Percentiles rank a stretch among this genome's conserved stretches.
Evolutionary conservation across 2,888 invertebrate genomes (phyloP).

Genomic region (Lasius fuliginosus): DNA sequence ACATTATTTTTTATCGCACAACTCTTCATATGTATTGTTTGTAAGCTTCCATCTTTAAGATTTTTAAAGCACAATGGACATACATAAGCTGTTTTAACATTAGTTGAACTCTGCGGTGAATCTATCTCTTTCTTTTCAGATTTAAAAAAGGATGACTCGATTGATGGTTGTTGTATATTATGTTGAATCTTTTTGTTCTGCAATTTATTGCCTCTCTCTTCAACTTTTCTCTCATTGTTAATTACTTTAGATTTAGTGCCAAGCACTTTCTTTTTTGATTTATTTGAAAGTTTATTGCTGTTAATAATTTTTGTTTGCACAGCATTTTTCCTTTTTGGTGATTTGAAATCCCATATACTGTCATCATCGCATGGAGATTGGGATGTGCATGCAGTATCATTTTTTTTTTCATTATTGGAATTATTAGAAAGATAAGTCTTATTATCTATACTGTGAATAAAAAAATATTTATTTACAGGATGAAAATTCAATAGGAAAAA

Average conservation of each 20-base stretch:
- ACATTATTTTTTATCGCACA: conserved; percentile 85
- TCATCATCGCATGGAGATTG: conserved; percentile 66
- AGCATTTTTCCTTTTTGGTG: conserved; percentile 72
- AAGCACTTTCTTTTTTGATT: conserved; percentile 52
- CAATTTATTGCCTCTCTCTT: conserved; percentile 15
- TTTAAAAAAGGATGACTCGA: conserved; percentile 82
- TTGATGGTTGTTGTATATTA: conserved; percentile 73
- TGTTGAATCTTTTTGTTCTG: conserved; percentile 58
- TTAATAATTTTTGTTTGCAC: conserved; percentile 60
- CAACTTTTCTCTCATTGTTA: conserved; percentile 45
- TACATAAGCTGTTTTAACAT: conserved; percentile 74
- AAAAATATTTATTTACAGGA: conserved; percentile 14
- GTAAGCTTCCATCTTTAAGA: conserved; percentile 75
- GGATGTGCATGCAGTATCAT: not conserved
- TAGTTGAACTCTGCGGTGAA: not conserved
- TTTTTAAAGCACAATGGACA: conserved; percentile 85
- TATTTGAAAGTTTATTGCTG: conserved; percentile 32
- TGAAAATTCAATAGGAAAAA: not conserved
- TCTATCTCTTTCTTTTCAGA: conserved; percentile 43
- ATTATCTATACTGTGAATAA: conserved; percentile 43
- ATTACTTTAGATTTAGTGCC: conserved; percentile 38
- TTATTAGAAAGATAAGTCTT: conserved; percentile 3
- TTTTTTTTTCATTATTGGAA: conserved; percentile 1
- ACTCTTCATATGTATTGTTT: conserved; percentile 83
- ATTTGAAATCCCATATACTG: conserved; percentile 82